A percentile compares a stretch with the other conserved stretches of the same genome.
These are phyloP conservation scores for Myiagra hebetior DNA, from an alignment of 2,113 vertebrate genomes.

Conservation along the genomic window DNA sequence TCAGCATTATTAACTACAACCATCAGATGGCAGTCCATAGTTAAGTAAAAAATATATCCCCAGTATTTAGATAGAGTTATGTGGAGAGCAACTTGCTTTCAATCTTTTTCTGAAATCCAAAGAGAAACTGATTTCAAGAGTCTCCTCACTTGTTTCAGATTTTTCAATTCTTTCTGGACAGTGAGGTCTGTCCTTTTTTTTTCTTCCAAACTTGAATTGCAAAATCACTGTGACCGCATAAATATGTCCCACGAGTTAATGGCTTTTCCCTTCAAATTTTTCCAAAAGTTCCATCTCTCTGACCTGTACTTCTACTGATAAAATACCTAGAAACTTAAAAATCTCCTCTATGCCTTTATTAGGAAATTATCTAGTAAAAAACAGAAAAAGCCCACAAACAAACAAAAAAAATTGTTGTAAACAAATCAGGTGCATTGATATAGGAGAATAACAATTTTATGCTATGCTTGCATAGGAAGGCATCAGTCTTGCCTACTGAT, in stretches of 20 bases:
- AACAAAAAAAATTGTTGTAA: neutral
- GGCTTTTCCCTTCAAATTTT: neutral
- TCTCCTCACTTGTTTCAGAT: neutral
- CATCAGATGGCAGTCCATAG: constrained; percentile 42
- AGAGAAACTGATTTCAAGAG: neutral
- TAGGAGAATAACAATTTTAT: neutral
- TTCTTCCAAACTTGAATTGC: neutral
- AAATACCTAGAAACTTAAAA: neutral
- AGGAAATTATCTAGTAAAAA: neutral
- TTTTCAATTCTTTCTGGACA: neutral
- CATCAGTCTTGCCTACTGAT: neutral
- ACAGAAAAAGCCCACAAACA: neutral
- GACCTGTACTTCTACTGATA: neutral
- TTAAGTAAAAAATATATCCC: neutral
- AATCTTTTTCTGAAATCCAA: neutral
- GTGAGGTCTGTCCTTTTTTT: neutral
- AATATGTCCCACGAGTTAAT: neutral
- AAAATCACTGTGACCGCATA: neutral
- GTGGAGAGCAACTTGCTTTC: neutral
- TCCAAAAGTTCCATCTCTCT: neutral
- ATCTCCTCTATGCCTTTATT: neutral
- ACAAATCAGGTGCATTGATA: neutral
- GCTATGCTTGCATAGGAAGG: neutral
- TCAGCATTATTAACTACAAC: neutral
- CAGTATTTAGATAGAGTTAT: neutral